Conservation (phyloP, 2,797 vertebrate genomes). For the Salmo trutta region DNA sequence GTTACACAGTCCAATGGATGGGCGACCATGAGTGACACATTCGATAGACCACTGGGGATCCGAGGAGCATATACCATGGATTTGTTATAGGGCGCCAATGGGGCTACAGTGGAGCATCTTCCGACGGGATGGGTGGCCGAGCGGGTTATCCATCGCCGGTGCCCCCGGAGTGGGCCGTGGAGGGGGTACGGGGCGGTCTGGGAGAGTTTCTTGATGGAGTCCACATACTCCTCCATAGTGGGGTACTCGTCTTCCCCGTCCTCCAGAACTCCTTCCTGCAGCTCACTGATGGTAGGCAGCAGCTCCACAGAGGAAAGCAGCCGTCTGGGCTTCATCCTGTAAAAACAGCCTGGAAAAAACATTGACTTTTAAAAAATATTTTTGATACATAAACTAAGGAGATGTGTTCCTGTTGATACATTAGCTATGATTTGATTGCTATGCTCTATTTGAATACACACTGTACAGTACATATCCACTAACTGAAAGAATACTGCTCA, state of each 20-base stretch:
- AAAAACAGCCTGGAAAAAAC: background rate
- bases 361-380: background rate
- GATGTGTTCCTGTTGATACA: background rate
- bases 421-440: background rate
- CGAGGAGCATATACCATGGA: slow-evolving; percentile 15
- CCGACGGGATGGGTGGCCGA: background rate
- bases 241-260: background rate
- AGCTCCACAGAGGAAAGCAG: slow-evolving; percentile 62
- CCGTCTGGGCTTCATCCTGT: slow-evolving; percentile 70
- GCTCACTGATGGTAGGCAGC: slow-evolving; percentile 76
- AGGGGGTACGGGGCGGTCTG: slow-evolving; percentile 56
- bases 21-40: slow-evolving; percentile 40
- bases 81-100: background rate
- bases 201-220: slow-evolving; percentile 73
- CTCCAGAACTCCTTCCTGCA: slow-evolving; percentile 54
- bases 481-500: background rate
- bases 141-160: slow-evolving; percentile 39
- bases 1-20: slow-evolving; percentile 26
- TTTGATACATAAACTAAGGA: background rate
- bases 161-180: slow-evolving; percentile 58
- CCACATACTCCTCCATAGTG: slow-evolving; percentile 65
- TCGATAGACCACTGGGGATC: slow-evolving; percentile 40
- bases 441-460: background rate
- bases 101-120: background rate
- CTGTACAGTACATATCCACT: background rate